Conservation (phyloP, 2,888 invertebrate genomes). For the Caenorhabditis parvicauda region DNA sequence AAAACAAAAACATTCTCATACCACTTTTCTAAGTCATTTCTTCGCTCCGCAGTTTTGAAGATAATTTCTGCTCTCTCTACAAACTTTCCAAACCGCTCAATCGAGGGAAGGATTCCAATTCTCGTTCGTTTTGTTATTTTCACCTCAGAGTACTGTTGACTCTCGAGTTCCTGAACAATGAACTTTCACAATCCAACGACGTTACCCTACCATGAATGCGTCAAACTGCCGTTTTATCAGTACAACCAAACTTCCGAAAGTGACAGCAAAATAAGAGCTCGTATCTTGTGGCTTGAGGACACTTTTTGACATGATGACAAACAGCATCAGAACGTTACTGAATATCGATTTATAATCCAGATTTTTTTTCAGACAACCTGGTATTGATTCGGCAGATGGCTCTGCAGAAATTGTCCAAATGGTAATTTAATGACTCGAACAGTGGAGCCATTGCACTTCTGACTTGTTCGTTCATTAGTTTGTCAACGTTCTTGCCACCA, state of each 20-base stretch:
- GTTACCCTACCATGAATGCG: constrained; percentile 74
- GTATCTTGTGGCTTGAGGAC: constrained; percentile 74
- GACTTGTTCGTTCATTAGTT: constrained; percentile 65
- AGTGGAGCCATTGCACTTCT: constrained; percentile 79
- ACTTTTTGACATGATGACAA: constrained; percentile 86
- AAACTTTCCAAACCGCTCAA: constrained; percentile 67
- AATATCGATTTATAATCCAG: background rate
- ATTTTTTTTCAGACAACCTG: constrained; percentile 8
- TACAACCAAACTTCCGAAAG: constrained; percentile 79
- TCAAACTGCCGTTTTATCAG: constrained; percentile 88
- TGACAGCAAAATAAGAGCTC: constrained; percentile 81
- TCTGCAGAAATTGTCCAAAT: constrained; percentile 80
- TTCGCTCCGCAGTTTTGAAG: constrained; percentile 80
- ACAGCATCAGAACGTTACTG: constrained; percentile 88
- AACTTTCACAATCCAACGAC: background rate
- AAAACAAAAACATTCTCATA: constrained; percentile 3
- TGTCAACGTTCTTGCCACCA: constrained; percentile 41
- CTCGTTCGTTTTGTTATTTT: constrained; percentile 46
- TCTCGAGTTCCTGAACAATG: constrained; percentile 36
- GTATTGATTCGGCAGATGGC: constrained; percentile 70
- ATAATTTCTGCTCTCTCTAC: constrained; percentile 82
- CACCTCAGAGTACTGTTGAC: constrained; percentile 33
- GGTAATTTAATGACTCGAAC: constrained; percentile 83
- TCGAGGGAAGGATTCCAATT: constrained; percentile 55
- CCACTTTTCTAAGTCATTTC: constrained; percentile 89